These are phyloP conservation scores for Drosophila sproati DNA, from an alignment of 1,140 invertebrate genomes.

Conservation along the genomic window DNA sequence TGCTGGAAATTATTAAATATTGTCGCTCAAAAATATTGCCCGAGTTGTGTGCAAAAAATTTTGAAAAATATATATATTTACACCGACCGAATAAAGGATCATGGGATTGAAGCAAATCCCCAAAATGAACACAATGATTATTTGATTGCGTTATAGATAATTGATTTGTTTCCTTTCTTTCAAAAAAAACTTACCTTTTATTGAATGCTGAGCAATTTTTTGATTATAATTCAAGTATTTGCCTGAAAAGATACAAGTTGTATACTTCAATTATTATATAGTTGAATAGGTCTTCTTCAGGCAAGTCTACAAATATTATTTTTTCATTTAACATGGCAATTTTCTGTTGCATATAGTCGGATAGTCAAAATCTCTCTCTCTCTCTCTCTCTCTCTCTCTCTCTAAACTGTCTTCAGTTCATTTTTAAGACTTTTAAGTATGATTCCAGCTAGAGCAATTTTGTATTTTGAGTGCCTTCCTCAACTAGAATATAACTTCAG, in stretches of 20 bases:
- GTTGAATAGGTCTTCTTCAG: too few species aligned
- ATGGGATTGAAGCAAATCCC: too few species aligned
- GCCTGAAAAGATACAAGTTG: slow-evolving; percentile 13
- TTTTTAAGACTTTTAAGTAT: too few species aligned
- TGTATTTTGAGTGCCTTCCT: not conserved
- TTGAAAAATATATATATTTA: not conserved
- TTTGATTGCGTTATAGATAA: too few species aligned
- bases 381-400: too few species aligned
- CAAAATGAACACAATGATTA: too few species aligned
- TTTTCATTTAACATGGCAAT: too few species aligned
- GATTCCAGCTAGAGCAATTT: not conserved
- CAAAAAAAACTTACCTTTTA: slow-evolving; percentile 6
- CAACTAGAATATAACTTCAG: not conserved
- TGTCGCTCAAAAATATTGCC: not conserved
- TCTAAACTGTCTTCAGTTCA: too few species aligned
- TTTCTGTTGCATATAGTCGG: too few species aligned
- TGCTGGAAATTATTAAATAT: slow-evolving; percentile 43
- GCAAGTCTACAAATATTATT: too few species aligned
- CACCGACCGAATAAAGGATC: too few species aligned
- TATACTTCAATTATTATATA: not conserved
- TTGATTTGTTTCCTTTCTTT: not conserved
- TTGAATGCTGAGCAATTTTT: not conserved
- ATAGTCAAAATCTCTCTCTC: too few species aligned
- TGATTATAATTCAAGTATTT: not conserved
- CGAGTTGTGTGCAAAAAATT: not conserved